Evolutionary conservation across 2,797 vertebrate genomes (phyloP).

Genomic region (Apogon hyalosoma): DNA sequence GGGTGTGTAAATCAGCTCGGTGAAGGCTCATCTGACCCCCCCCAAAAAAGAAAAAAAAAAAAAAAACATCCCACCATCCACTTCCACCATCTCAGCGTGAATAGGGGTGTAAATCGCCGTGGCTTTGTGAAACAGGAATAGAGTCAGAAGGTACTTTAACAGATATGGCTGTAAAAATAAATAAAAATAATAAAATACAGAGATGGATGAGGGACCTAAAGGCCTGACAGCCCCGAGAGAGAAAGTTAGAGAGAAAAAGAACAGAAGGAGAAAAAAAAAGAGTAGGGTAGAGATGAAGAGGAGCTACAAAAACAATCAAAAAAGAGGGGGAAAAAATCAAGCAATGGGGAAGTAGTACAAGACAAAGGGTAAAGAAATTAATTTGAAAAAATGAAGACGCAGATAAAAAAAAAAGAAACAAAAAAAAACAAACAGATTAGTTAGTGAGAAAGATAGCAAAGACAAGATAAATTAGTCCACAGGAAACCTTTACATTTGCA

Average conservation of each 20-base stretch:
- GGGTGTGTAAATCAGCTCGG: conserved; percentile 71
- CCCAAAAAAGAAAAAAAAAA: no score
- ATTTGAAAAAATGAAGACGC: no score
- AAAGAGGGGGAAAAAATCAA: background rate
- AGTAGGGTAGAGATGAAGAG: background rate
- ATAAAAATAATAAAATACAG: conserved; percentile 66
- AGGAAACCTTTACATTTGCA: conserved; percentile 52
- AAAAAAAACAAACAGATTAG: conserved; percentile 7
- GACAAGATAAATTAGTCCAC: conserved; percentile 40
- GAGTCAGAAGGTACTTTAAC: conserved; percentile 67
- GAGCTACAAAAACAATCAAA: no score
- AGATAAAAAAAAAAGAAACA: no score
- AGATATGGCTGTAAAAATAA: conserved; percentile 72
- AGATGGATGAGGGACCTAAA: conserved; percentile 45
- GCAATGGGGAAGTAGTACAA: background rate
- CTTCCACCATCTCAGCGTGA: conserved; percentile 46
- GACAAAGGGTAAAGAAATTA: conserved; percentile 2
- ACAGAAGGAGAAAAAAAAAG: background rate
- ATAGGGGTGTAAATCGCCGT: conserved; percentile 73
- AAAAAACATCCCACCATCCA: conserved; percentile 29
- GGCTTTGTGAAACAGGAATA: conserved; percentile 65
- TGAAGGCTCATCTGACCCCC: conserved; percentile 70
- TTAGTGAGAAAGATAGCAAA: background rate
- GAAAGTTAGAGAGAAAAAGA: conserved; percentile 17
- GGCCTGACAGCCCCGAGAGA: conserved; percentile 7